Evolutionary conservation across 1,140 invertebrate genomes (phyloP), one percentile per base, ranked within the genome.

Genomic region (Drosophila suzukii): DNA sequence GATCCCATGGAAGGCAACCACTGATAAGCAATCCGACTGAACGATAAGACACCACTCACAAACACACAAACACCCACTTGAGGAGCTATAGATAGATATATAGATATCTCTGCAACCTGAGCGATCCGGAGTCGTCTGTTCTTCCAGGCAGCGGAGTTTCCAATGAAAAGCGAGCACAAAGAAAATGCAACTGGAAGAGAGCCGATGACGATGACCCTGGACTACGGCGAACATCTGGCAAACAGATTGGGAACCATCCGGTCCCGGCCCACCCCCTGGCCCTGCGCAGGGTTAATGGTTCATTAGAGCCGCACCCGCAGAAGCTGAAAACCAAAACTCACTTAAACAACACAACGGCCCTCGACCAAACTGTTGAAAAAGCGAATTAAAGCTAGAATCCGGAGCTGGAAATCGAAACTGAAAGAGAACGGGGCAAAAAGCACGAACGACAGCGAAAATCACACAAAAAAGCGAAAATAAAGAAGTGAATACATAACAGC

Each of bases 401-500:
- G 63, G 70, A 83, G 79, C 82, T 66, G 68, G 65, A 66, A 81
- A 84, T 89, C 79, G 75, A 72, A 88, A 89, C 65, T 81, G 67
- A 89, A 88, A 89, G 81, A 89, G 77, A 88, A 89, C 58, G 51
- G 68, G 78, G 79, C 41, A 88, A 85, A 86, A 88, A 89, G 84
- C 83, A 88, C 83, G 84, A 88, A 83, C 83, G 84, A 73, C 83
- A 83, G 83, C 80, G 53, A 88, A 86, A 78, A 86, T 44, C 60
- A 49, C 60, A 50, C 63, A 85, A 88, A 83, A 88, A 77, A 70
- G 63, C 51, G 51, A 65, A 61, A 71, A 82, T 77, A 73, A 82
- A 88, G 62, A 86, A 68, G 49, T 56, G 61, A 85, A 54, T 56
- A 78, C 71, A 80, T 68, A 80, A 63, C 83, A 88, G 51, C 81